Base-by-base conservation (phyloP, 2,888 invertebrate species). In the Andrena minutula region DNA sequence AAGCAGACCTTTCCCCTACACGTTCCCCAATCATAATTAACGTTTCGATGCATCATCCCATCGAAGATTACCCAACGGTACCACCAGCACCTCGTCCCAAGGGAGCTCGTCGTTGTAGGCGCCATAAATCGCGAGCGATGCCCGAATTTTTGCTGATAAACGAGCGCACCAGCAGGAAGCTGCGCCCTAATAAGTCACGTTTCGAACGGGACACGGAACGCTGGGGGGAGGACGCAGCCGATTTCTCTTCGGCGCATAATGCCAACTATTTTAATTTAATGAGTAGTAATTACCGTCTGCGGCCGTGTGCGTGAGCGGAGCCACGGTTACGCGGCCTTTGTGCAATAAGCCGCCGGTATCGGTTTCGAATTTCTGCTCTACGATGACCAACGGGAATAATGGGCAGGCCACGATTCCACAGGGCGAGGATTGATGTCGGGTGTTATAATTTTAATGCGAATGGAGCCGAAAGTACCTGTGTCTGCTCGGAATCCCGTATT, bases 181-280 rank as follows among this genome's bases (percentile, higher is more conserved):
- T 58, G 53, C 7, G 41, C 16, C 28, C 69, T 79, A 76, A 87
- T 82, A 82, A 85, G 87, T 79, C 79, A 81, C 79, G 83, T 83
- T 83, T 77, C 77, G 75, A 70, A 72, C 69, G 41, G 23, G 23
- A n/a, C 41, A 58, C 51, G 60, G 56, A 65, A 51, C 58, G 16
- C 32, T 41, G 56, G 51, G 6, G 5, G n/a, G 51, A 51, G 51
- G 26, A 20, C 26, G 47, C 68, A 41, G 64, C 61, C 82, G 84
- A 82, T 86, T 86, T 79, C 86, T 81, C 79, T 41, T 53, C 80
- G 56, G 53, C 41, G 70, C 66, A 77, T 80, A 86, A 85, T 83
- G 78, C 65, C 74, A 41, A 74, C 78, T 79, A 85, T 86, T 70
- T 70, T 86, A 86, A 86, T 86, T 83, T 81, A 81, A 86, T 66